These are phyloP conservation scores for Myotis vivesi DNA, from an alignment of 2,797 vertebrate species.

Conservation along the genomic window DNA sequence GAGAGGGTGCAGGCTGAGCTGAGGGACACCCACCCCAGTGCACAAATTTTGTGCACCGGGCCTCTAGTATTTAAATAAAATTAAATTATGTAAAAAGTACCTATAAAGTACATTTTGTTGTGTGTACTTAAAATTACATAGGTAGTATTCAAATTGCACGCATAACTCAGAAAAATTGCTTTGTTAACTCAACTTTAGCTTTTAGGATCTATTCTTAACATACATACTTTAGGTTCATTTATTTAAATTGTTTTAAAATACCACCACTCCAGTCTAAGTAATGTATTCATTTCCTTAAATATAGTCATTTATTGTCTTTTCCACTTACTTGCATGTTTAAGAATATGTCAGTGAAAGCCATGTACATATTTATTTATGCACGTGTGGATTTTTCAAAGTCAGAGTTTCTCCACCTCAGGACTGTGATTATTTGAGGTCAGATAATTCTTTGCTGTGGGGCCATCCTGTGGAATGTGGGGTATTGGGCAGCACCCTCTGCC, in stretches of 20 bases:
- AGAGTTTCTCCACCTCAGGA: background rate
- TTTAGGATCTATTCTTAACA: background rate
- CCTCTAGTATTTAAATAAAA: background rate
- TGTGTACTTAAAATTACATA: background rate
- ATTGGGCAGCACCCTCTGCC: no score
- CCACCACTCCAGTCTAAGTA: background rate
- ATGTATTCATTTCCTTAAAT: background rate
- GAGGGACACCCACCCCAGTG: no score
- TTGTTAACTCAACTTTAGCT: background rate
- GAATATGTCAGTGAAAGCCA: background rate
- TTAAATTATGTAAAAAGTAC: background rate
- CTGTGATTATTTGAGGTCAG: accelerated
- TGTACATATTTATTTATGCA: background rate
- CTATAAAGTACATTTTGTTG: background rate
- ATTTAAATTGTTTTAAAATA: background rate
- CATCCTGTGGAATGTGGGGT: accelerated
- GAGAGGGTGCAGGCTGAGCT: no score
- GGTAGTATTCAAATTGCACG: background rate
- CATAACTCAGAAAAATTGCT: background rate
- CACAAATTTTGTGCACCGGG: no score
- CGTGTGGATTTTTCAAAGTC: background rate
- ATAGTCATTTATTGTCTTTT: background rate
- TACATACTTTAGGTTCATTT: background rate
- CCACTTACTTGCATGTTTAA: background rate
- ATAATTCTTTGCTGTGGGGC: no score